Percentiles rank a stretch among this genome's conserved stretches.
Evolutionary conservation across 1,140 invertebrate genomes (phyloP).

Genomic region (Drosophila busckii): DNA sequence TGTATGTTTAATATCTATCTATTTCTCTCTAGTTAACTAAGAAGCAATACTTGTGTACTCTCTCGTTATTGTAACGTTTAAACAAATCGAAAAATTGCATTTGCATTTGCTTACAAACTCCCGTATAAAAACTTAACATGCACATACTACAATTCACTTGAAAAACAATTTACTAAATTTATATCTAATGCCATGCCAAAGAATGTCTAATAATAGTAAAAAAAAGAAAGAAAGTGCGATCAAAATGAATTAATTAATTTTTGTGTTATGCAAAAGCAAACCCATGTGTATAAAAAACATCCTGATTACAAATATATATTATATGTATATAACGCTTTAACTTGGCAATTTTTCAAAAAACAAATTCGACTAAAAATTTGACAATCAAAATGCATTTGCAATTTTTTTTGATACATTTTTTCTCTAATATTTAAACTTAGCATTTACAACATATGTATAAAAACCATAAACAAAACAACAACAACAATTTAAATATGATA

Average conservation of each 20-base stretch:
- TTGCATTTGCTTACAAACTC: conserved; percentile 52
- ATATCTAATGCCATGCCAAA: conserved; percentile 38
- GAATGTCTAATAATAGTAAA: conserved; percentile 24
- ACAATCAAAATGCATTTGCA: conserved; percentile 67
- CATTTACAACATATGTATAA: conserved; percentile 56
- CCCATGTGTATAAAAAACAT: conserved; percentile 5
- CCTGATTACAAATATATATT: conserved; percentile 13
- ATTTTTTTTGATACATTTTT: conserved; percentile 54
- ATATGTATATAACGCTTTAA: conserved; percentile 65
- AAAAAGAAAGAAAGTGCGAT: conserved; percentile 12
- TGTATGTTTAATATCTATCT: conserved; percentile 49
- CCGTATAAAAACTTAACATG: conserved; percentile 6
- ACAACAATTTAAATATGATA: conserved; percentile 32
- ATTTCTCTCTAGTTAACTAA: conserved; percentile 53
- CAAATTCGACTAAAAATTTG: conserved; percentile 23
- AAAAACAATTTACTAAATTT: conserved; percentile 31
- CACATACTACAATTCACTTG: conserved; percentile 6
- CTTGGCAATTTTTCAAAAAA: conserved; percentile 37
- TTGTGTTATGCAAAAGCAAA: conserved; percentile 18
- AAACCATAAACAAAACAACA: conserved; percentile 51
- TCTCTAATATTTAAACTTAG: conserved; percentile 41
- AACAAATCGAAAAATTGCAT: conserved; percentile 72
- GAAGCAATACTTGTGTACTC: conserved; percentile 51
- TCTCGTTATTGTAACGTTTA: too few relatives aligned
- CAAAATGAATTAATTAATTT: conserved; percentile 11